Evolutionary conservation across 2,888 invertebrate genomes (phyloP).

Genomic region (Andrena bicolor): DNA sequence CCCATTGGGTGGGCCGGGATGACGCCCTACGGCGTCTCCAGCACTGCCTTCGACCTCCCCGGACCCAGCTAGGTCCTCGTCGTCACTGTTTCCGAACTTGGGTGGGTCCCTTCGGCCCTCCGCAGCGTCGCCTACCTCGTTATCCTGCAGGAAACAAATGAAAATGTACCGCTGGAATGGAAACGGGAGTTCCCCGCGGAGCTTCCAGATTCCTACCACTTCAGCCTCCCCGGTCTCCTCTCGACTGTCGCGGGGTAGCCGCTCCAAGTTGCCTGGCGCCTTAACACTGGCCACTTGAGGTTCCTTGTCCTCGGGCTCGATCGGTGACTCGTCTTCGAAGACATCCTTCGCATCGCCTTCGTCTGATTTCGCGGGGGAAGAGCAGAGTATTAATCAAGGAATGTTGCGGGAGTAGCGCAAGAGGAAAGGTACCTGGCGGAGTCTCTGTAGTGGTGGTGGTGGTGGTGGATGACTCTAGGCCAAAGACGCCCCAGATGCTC

Average conservation of each 20-base stretch:
- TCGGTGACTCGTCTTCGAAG: background rate
- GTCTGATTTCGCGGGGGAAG: background rate
- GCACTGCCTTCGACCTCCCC: slow-evolving; percentile 81
- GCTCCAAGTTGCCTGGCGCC: slow-evolving; percentile 33
- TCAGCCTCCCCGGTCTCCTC: slow-evolving; percentile 61
- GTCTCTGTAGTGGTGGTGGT: slow-evolving; percentile 38
- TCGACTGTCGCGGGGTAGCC: slow-evolving; percentile 66
- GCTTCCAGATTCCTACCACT: slow-evolving; percentile 28
- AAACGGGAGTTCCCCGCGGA: background rate
- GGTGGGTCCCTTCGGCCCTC: slow-evolving; percentile 57
- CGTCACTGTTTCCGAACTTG: slow-evolving; percentile 71
- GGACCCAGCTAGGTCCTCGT: slow-evolving; percentile 80
- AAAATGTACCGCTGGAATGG: background rate
- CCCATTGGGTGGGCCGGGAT: slow-evolving; percentile 16
- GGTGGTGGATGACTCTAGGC: background rate
- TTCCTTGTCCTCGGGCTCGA: background rate
- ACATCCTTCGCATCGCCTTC: slow-evolving; percentile 8
- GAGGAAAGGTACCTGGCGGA: slow-evolving; percentile 43
- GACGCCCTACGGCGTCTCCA: background rate
- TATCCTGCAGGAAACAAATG: slow-evolving; percentile 50
- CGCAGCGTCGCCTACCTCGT: slow-evolving; percentile 66
- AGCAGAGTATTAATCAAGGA: too few relatives aligned
- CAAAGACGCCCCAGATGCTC: slow-evolving; percentile 63
- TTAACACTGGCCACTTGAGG: slow-evolving; percentile 22
- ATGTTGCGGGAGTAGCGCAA: background rate